A percentile compares a stretch with the other conserved stretches of the same genome.
Conservation (phyloP, 1,140 invertebrate genomes). For the Gonatopus flavifemur region DNA sequence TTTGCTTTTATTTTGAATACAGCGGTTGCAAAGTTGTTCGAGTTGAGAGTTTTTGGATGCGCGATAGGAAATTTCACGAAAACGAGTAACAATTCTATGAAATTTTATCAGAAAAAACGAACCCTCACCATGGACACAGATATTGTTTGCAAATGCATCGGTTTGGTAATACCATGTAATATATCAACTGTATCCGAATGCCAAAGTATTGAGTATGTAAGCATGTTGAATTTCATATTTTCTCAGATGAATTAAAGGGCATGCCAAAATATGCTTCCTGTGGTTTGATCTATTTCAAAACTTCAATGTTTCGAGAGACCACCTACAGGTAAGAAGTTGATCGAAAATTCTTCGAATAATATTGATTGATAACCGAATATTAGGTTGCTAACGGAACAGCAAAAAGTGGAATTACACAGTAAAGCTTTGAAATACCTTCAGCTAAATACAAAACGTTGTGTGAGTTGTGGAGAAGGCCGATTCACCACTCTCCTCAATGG, state of each 20-base stretch:
- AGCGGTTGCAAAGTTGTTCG: constrained; percentile 63
- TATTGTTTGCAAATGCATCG: constrained; percentile 38
- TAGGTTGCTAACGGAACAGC: constrained; percentile 63
- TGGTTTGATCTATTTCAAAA: constrained; percentile 62
- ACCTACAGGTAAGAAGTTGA: constrained; percentile 55
- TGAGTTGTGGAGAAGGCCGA: constrained; percentile 57
- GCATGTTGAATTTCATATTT: constrained; percentile 10
- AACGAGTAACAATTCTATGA: constrained; percentile 33
- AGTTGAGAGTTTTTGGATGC: constrained; percentile 62
- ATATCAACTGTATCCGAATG: too few relatives aligned
- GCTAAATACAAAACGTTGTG: constrained; percentile 60
- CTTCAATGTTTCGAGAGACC: constrained; percentile 59
- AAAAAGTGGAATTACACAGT: constrained; percentile 65
- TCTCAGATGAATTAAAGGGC: constrained; percentile 43
- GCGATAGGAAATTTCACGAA: constrained; percentile 61
- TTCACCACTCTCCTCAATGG: constrained; percentile 58
- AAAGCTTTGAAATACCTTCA: constrained; percentile 62
- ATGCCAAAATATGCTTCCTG: constrained; percentile 64
- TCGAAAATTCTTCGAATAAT: not conserved
- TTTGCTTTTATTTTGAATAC: not conserved
- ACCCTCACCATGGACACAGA: constrained; percentile 19
- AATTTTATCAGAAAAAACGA: constrained; percentile 46
- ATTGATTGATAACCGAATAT: not conserved
- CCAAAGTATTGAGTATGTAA: too few relatives aligned
- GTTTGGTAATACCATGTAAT: constrained; percentile 30